These are phyloP conservation scores for Acanthaster planci DNA, from an alignment of 35 echinoderm and acorn worm species.

Conservation along the genomic window DNA sequence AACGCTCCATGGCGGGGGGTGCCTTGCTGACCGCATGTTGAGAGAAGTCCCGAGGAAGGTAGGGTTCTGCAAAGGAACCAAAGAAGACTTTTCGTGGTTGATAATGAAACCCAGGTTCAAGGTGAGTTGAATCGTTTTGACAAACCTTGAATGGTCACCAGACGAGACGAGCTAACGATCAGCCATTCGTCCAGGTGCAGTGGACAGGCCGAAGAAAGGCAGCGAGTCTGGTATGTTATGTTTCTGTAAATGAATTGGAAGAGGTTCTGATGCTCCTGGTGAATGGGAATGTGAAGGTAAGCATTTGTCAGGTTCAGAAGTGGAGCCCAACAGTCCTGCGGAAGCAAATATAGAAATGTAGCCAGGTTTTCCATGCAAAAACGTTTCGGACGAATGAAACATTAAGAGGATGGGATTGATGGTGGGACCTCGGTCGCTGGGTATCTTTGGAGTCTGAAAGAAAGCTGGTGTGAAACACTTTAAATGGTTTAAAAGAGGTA, in stretches of 20 bases:
- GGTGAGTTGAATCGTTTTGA: not conserved
- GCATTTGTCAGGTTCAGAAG: no score
- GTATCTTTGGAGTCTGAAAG: no score
- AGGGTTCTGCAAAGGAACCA: not conserved
- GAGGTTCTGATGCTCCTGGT: not conserved
- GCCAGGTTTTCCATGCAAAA: not conserved
- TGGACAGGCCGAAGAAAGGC: not conserved
- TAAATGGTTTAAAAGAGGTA: no score
- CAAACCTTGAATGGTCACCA: not conserved
- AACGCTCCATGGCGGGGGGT: no score
- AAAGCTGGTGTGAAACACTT: no score
- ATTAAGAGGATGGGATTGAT: no score
- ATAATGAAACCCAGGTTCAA: not conserved
- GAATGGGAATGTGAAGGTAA: not conserved
- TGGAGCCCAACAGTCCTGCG: not conserved
- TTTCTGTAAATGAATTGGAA: not conserved
- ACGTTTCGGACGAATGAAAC: not conserved
- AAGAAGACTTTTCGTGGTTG: not conserved
- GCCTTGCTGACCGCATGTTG: no score
- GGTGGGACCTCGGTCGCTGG: no score
- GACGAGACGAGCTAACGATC: not conserved
- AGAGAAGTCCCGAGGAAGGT: not conserved
- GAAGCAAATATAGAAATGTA: not conserved
- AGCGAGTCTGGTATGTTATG: not conserved
- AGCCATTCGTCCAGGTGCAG: not conserved